Evolutionary conservation across 2,888 invertebrate genomes (phyloP), one percentile per base, ranked within the genome.

Genomic region (Cheilosia grossa): DNA sequence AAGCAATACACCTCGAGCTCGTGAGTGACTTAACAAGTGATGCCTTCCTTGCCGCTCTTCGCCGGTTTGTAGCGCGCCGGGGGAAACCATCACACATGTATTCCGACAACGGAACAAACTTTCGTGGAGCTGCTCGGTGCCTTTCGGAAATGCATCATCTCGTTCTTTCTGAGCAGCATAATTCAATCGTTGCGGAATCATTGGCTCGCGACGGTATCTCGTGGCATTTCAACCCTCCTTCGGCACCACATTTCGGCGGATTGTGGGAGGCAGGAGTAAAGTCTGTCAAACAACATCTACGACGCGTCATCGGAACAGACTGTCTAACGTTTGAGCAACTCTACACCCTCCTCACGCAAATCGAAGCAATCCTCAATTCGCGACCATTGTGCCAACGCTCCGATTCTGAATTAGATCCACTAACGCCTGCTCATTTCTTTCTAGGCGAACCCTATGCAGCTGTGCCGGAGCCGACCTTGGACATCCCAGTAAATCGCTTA

Each of bases 141-240:
- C 47, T 82, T 10, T 33, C 72, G 6, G 67, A 81, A 47, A 59
- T 82, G 63, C 69, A 75, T 47, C 4, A 74, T 17, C 58, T 77
- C 2, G 54, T 47, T 2, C 10, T 67, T 9, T 74, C 74, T 1
- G 17, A 67, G 15, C 5, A 63, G 0, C 56, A 70, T 15, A 58
- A 72, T 7, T 54, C 51, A 2, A 40, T 72, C 0, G 72, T 80
- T n/a, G 74, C 66, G 4, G 67, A 63, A 59, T 74, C 74, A 4
- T 17, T 83, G 19, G 79, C 83, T 19, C 58, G 56, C n/a, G 75
- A 85, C 37, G 72, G 49, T 2, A 61, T 86, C 15, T 37, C 27
- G 0, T 87, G 80, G 77, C 80, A 83, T 24, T 87, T 87, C n/a
- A 83, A 56, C 27, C 75, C 86, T 4, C 79, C 82, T 4, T 69